These are phyloP conservation scores for Adela reaumurella DNA, from an alignment of 2,888 invertebrate species.

Conservation along the genomic window DNA sequence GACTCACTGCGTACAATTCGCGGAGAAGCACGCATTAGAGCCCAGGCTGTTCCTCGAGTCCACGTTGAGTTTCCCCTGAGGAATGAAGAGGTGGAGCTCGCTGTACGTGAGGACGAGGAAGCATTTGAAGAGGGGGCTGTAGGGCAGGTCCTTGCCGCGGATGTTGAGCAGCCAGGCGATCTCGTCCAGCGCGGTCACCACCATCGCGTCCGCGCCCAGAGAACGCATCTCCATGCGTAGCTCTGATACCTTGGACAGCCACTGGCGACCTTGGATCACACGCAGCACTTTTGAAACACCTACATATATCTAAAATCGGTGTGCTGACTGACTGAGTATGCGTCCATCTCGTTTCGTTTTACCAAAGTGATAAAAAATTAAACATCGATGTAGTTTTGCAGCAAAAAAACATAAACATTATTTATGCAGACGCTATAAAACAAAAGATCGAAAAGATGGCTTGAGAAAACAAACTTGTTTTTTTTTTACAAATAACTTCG, in stretches of 20 bases:
- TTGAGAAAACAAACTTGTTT: too few relatives aligned
- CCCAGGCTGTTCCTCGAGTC: slow-evolving; percentile 49
- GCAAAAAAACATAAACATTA: too few relatives aligned
- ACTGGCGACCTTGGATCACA: slow-evolving; percentile 56
- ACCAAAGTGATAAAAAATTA: too few relatives aligned
- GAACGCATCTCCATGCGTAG: slow-evolving; percentile 61
- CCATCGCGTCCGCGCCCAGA: slow-evolving; percentile 69
- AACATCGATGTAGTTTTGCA: too few relatives aligned
- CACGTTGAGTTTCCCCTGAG: slow-evolving; percentile 60
- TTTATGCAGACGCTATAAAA: too few relatives aligned
- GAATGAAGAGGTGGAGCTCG: slow-evolving; percentile 67
- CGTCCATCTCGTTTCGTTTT: too few relatives aligned
- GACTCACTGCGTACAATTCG: slow-evolving; percentile 61
- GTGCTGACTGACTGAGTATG: too few relatives aligned
- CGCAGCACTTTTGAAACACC: too few relatives aligned
- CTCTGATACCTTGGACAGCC: slow-evolving; percentile 71
- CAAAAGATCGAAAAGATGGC: too few relatives aligned
- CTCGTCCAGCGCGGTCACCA: slow-evolving; percentile 84
- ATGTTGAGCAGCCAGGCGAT: slow-evolving; percentile 87
- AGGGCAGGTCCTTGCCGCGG: slow-evolving; percentile 79
- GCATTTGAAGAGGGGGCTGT: slow-evolving; percentile 74
- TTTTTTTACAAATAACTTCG: too few relatives aligned
- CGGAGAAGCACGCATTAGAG: slow-evolving; percentile 56
- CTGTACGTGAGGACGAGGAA: slow-evolving; percentile 67
- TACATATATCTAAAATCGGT: neutral